Conservation (phyloP, 2,797 vertebrate species). For the Neosilurus hyrtlii region DNA sequence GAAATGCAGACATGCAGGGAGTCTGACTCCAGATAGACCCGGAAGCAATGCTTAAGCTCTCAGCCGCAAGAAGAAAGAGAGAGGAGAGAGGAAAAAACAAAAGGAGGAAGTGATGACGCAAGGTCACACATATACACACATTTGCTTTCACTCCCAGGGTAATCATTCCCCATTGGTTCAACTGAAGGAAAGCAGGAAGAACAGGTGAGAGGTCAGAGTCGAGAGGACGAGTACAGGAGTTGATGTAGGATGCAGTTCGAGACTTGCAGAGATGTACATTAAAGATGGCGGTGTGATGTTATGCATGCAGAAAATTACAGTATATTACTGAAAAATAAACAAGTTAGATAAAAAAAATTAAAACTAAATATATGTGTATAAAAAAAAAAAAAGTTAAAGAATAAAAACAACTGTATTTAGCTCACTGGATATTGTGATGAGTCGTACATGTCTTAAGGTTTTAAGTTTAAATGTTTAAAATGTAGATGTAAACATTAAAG, state of each 20-base stretch:
- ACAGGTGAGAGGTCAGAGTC: conserved; percentile 79
- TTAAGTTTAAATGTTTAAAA: background rate
- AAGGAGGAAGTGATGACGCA: conserved; percentile 18
- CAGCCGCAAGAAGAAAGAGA: conserved; percentile 51
- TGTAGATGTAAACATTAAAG: too few species aligned
- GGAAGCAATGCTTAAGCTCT: conserved; percentile 64
- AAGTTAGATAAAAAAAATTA: background rate
- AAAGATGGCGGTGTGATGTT: conserved; percentile 47
- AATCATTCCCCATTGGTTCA: conserved; percentile 95
- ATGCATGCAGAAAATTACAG: conserved; percentile 6
- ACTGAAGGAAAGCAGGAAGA: conserved; percentile 90
- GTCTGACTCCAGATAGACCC: conserved; percentile 52
- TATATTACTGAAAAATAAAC: background rate
- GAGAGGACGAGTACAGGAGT: conserved; percentile 47
- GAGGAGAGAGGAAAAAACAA: conserved; percentile 25
- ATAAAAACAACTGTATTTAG: background rate
- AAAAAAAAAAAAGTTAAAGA: background rate
- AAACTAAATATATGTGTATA: background rate
- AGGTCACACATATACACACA: conserved; percentile 90
- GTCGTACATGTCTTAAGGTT: background rate
- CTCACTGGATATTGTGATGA: background rate
- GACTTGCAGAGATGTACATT: conserved; percentile 50
- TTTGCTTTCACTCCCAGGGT: conserved; percentile 96
- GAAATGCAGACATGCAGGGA: conserved; percentile 81
- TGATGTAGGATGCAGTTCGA: conserved; percentile 62